phyloP scores from a whole-genome alignment of 2,797 vertebrate genomes.

The Spinibarbus caldwelli region DNA sequence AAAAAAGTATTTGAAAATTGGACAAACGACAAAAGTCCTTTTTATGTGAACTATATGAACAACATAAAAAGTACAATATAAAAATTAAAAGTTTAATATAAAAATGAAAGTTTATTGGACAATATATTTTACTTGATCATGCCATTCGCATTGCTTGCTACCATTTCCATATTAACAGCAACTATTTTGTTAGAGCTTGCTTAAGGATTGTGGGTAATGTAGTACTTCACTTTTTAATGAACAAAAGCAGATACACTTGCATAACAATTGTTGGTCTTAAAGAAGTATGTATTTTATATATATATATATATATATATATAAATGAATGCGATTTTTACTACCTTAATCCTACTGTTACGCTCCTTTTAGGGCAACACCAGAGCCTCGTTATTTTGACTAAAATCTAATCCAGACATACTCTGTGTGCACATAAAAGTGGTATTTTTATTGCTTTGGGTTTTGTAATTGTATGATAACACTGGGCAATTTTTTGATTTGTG shows the following conservation, averaged over 20 bases:
- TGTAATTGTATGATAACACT: conserved; percentile 26
- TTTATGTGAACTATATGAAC: neutral
- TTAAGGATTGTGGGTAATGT: neutral
- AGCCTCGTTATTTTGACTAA: neutral
- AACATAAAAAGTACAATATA: no score
- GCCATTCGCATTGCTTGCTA: neutral
- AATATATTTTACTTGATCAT: neutral
- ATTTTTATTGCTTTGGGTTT: conserved; percentile 19
- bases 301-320: no score
- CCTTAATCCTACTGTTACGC: neutral
- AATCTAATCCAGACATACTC: conserved; percentile 8
- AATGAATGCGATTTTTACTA: neutral
- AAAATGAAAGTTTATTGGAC: no score
- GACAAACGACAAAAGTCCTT: neutral
- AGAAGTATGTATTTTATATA: neutral
- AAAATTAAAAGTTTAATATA: neutral
- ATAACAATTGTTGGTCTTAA: neutral
- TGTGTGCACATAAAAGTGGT: conserved; percentile 6
- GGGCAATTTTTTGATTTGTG: conserved; percentile 12
- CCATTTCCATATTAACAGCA: no score
- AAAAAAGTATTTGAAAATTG: neutral
- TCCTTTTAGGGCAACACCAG: neutral
- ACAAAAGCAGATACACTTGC: neutral
- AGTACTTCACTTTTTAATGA: neutral
- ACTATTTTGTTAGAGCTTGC: neutral